Conservation (phyloP, 2,888 invertebrate genomes). For the Cryptosula pallasiana region DNA sequence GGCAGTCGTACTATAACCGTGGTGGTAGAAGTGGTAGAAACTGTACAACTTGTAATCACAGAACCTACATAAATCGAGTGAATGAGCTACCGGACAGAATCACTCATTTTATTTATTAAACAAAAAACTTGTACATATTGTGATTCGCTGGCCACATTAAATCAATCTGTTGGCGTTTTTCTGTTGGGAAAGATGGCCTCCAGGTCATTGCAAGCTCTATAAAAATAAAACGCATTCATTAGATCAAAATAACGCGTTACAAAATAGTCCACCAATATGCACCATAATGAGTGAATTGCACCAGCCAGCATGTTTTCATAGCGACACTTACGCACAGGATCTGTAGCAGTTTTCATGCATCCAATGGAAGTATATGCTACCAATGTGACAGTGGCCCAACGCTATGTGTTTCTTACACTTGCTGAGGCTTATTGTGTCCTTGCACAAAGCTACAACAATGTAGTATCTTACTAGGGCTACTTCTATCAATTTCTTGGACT, state of each 20-base stretch:
- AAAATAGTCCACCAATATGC: too few relatives aligned
- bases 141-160: too few relatives aligned
- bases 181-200: neutral
- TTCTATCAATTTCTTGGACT: too few relatives aligned
- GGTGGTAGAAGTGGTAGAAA: neutral
- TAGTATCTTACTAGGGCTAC: too few relatives aligned
- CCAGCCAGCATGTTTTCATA: too few relatives aligned
- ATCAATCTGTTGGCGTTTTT: neutral
- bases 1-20: neutral
- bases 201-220: slow-evolving; percentile 4
- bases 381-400: slow-evolving; percentile 4
- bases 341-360: slow-evolving; percentile 18
- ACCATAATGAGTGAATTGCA: too few relatives aligned
- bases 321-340: neutral
- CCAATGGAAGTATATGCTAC: slow-evolving; percentile 9
- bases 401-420: neutral
- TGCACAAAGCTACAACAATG: neutral
- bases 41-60: neutral
- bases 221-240: too few relatives aligned
- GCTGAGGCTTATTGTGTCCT: neutral
- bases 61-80: too few relatives aligned
- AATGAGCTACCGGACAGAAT: too few relatives aligned
- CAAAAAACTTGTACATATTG: too few relatives aligned
- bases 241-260: too few relatives aligned
- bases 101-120: too few relatives aligned